Evolutionary conservation across 2,888 invertebrate genomes (phyloP), one percentile per base, ranked within the genome.

Genomic region (Elmis aenea): DNA sequence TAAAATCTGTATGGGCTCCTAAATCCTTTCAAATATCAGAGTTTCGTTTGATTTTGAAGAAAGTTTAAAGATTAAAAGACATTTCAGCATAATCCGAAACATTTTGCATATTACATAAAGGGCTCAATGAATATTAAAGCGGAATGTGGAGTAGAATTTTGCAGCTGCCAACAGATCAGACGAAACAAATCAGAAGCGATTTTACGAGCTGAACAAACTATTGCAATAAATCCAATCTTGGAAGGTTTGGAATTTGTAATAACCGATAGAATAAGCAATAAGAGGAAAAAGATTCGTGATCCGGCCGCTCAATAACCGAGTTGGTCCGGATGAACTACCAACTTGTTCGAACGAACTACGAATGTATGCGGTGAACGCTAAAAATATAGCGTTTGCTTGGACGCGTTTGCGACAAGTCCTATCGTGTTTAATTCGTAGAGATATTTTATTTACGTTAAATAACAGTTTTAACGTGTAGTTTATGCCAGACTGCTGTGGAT

Each of bases 191-290:
- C 52, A 48, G 47, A 37, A 33, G 21, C 33, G 42, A 48, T 54
- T 56, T 52, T 53, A 50, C 54, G 52, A 54, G 44, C 42, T 45
- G 51, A 45, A 40, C 54, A 54, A 59, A 58, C 61, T 60, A 59
- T 58, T 50, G 59, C 59, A 58, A 61, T 62, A 61, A 61, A 62
- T 62, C 58, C 48, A 54, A 58, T 54, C 50, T 51, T 46, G 44
- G 55, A 54, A 54, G 56, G 57, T 51, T 52, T 51, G 62, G 60
- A 62, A 62, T 62, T 61, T 62, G 55, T 62, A 62, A 62, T 62
- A 62, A 61, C 55, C 56, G 50, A 57, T 54, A 51, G 57, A 58
- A 55, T 57, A 58, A 55, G 58, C 57, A 58, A 58, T 59, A 59
- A 59, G 55, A 55, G 43, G 49, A 45, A 50, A 51, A 54, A 50